Base-by-base conservation (phyloP, 2,797 vertebrate genomes). In the Sebastes cheni region DNA sequence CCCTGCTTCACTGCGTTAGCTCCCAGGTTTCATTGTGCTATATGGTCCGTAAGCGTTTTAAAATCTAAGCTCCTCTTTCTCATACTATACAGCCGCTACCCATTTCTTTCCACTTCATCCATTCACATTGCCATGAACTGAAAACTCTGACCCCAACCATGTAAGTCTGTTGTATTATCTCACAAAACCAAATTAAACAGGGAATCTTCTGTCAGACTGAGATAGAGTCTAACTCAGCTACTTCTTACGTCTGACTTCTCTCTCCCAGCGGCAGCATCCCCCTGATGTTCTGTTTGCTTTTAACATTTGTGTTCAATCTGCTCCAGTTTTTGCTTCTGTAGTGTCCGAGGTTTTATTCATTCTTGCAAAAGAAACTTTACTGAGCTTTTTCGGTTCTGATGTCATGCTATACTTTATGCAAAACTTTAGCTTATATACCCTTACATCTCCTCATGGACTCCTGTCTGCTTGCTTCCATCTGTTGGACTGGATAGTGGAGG, bases 361-460 rank as follows among this genome's bases (percentile, higher is more conserved):
- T 8, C 25, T 39, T 25, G 9, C 16, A 4, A 60, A 46, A 72
- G 23, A 60, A 42, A 60, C 25, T 84, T 83, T 23, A 5, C 62
- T 77, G 86, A 88, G 67, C 75, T 16, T 89, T 72, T 88, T 89
- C 75, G 42, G 72, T 64, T 80, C 20, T 71, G 79, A 88, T 83
- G 61, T 46, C 72, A 60, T 9, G 75, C 66, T 71, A 56, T 76
- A 80, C 73, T 61, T 65, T n/a, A 62, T 78, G 84, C 34, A 79
- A 86, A 89, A 89, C 81, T 88, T 85, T 85, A 88, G 76, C 73
- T 36, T 54, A 42, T 6, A 42, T 39, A 2, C 20, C 16, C 1
- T 34, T 6, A 29, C 1, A 5, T 60, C 3, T 39, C 54, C 67
- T 46, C 20, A 9, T 12, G 8, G n/a, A 25, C 52, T 55, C 8